A percentile compares a stretch with the other conserved stretches of the same genome.
Evolutionary conservation across 2,797 vertebrate genomes (phyloP).

Genomic region (Hydrocynus forskahlii): DNA sequence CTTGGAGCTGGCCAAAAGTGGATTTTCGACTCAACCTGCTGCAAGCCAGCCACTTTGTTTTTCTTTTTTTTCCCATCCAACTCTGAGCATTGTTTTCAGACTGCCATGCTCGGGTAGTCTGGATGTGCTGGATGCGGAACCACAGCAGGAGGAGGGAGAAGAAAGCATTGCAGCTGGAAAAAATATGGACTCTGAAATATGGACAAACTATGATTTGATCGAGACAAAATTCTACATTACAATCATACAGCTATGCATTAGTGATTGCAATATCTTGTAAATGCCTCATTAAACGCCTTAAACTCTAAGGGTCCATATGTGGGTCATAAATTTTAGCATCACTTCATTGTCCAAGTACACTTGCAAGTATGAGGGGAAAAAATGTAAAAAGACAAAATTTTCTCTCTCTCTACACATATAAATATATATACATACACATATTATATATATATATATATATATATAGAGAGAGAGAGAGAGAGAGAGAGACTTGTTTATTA

Average conservation of each 20-base stretch:
- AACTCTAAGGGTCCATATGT: too few species aligned
- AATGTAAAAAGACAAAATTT: too few species aligned
- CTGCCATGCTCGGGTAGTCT: not conserved
- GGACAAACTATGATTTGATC: too few species aligned
- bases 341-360: too few species aligned
- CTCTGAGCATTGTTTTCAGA: slow-evolving; percentile 17
- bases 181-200: not conserved
- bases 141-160: not conserved
- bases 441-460: too few species aligned
- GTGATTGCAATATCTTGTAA: not conserved
- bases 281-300: not conserved
- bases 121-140: not conserved
- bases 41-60: not conserved
- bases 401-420: too few species aligned
- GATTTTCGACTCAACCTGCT: slow-evolving; percentile 15
- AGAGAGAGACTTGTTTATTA: too few species aligned
- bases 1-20: slow-evolving; percentile 29
- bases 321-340: too few species aligned
- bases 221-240: not conserved
- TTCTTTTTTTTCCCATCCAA: not conserved
- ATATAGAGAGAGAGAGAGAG: too few species aligned
- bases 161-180: not conserved
- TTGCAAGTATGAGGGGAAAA: too few species aligned
- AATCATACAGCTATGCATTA: not conserved
- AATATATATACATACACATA: too few species aligned